Conservation (phyloP, 2,888 invertebrate species). For the Apamea sordens region DNA sequence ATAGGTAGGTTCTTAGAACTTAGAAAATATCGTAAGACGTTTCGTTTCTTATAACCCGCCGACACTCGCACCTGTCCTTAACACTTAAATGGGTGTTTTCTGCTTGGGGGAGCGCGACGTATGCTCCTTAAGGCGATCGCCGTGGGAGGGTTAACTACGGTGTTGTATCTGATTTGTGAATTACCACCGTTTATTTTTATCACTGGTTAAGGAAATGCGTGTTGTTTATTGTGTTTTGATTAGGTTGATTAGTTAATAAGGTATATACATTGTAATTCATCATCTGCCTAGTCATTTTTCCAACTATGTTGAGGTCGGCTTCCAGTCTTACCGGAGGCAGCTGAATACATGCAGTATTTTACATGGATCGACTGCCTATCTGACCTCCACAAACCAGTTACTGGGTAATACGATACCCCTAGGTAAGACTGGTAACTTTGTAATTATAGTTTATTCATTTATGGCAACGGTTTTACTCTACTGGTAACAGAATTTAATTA, state of each 20-base stretch:
- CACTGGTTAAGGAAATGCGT: constrained; percentile 37
- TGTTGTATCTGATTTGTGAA: constrained; percentile 62
- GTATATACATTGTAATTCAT: too few relatives aligned
- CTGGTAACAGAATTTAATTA: background rate
- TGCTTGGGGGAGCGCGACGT: constrained; percentile 83
- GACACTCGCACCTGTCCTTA: constrained; percentile 64
- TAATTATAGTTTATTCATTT: background rate
- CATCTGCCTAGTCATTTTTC: too few relatives aligned
- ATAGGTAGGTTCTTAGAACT: too few relatives aligned
- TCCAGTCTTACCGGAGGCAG: too few relatives aligned
- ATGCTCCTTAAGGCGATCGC: constrained; percentile 76
- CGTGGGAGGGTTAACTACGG: constrained; percentile 76
- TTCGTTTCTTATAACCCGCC: constrained; percentile 50
- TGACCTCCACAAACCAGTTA: too few relatives aligned
- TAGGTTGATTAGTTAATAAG: background rate
- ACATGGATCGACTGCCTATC: too few relatives aligned
- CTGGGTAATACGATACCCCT: too few relatives aligned
- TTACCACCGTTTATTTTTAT: constrained; percentile 58
- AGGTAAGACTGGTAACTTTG: too few relatives aligned
- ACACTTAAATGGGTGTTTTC: constrained; percentile 83
- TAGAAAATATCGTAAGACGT: constrained; percentile 17
- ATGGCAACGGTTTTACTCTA: background rate
- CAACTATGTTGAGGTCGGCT: too few relatives aligned
- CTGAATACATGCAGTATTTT: too few relatives aligned
- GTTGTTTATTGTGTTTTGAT: constrained; percentile 4